Evolutionary conservation across 2,797 vertebrate species (phyloP), one percentile per base, ranked within the genome.

Genomic region (Holocentrus rufus): DNA sequence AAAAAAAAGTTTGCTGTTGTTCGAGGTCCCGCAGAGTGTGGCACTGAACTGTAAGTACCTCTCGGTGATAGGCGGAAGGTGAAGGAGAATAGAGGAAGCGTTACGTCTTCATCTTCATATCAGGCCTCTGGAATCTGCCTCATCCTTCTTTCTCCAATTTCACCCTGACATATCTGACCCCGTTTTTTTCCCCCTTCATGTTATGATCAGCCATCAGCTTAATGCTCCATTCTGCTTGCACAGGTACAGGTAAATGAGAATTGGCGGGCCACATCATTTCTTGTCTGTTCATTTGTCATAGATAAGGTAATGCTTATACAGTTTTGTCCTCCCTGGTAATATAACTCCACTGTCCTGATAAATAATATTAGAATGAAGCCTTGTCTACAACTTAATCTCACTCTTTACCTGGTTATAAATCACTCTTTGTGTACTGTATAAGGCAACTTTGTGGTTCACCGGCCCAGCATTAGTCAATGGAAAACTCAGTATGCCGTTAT

Each of bases 221-320:
- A 17, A 47, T 17, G 27, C 23, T 74, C 15, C 17, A 20, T 65
- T 47, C 63, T 5, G 0, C 18, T 7, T 17, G 17, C 58, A 18
- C 23, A 17, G 15, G 9, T 39, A 50, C 23, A 18, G 15, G 9
- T 39, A 50, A 82, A 79, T 73, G 4, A 56, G 76, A 80, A 79
- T 55, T n/a, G 15, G 55, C 9, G 6, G 52, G 3, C 46, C 44
- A 15, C 27, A 62, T 83, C 39, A 73, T 69, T 65, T 72, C 34
- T 62, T 53, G 44, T 62, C 55, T 17, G 17, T 53, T 54, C 5
- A 23, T 60, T 71, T 74, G 69, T 65, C 74, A 57, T 13, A 68
- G 77, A 91, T 88, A 89, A 89, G 81, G 8, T 3, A 0, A 34
- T 82, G 72, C 86, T 87, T 90, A 88, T 89, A 65, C 83, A 79